Conservation (phyloP, 1,140 invertebrate species). For the Marisa cornuarietis region DNA sequence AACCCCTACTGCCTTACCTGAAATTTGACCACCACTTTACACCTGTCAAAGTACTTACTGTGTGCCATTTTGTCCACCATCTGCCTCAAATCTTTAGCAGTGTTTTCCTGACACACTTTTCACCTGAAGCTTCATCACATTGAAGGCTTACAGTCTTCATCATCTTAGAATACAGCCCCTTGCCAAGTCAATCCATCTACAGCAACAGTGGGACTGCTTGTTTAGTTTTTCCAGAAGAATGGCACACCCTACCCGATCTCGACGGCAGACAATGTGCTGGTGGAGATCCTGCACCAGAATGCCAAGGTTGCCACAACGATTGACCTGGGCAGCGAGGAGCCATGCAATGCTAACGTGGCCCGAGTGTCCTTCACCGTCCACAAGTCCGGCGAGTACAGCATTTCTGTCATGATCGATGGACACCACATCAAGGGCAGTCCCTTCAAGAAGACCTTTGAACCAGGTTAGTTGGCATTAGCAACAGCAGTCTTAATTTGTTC, state of each 20-base stretch:
- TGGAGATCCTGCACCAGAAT: slow-evolving; percentile 85
- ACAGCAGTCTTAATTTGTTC: neutral
- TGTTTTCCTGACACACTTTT: no score
- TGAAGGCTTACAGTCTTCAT: neutral
- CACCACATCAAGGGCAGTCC: slow-evolving; percentile 76
- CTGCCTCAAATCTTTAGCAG: no score
- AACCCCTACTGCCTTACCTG: no score
- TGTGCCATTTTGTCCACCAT: no score
- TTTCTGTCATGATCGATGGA: slow-evolving; percentile 83
- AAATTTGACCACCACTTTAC: no score
- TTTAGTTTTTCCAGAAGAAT: slow-evolving; percentile 89
- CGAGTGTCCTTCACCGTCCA: slow-evolving; percentile 91
- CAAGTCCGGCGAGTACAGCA: slow-evolving; percentile 86
- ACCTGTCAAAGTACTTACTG: no score
- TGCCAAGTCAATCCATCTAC: no score
- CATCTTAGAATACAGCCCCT: no score
- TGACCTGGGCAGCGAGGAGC: slow-evolving; percentile 79
- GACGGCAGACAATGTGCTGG: slow-evolving; percentile 86
- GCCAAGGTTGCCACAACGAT: slow-evolving; percentile 84
- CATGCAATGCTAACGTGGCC: slow-evolving; percentile 81
- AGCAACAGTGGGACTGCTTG: slow-evolving; percentile 1
- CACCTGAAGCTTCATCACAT: neutral
- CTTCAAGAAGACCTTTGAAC: slow-evolving; percentile 74
- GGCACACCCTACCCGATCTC: slow-evolving; percentile 91
- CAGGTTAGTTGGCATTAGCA: slow-evolving; percentile 68